Percentiles rank a stretch among this genome's conserved stretches.
Evolutionary conservation across 1,140 invertebrate species (phyloP).

Genomic region (Plectrocnemia conspersa): DNA sequence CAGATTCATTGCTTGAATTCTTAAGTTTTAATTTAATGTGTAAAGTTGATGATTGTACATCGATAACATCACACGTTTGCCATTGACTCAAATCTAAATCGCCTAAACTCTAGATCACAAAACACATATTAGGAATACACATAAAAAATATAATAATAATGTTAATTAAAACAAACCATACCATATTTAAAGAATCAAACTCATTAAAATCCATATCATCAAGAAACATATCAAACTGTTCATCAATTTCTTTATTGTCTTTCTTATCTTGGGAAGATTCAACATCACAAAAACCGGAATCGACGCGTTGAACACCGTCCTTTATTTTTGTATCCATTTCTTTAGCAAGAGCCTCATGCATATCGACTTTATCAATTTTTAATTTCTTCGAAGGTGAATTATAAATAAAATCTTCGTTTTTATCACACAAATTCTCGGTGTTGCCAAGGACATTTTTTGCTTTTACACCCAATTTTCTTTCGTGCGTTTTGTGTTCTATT

Average conservation of each 20-base stretch:
- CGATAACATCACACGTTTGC: slow-evolving; percentile 47
- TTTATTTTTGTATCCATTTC: neutral
- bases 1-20: slow-evolving; percentile 39
- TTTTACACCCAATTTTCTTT: too few species aligned
- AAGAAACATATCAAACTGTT: neutral
- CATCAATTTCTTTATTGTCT: neutral
- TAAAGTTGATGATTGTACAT: slow-evolving; percentile 35
- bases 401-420: neutral
- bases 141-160: neutral
- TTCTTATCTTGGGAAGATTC: slow-evolving; percentile 9
- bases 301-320: neutral
- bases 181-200: neutral
- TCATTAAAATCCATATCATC: slow-evolving; percentile 1
- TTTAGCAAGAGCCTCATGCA: neutral
- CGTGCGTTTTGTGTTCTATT: too few species aligned
- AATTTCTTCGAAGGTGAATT: neutral
- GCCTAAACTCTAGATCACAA: slow-evolving; percentile 21
- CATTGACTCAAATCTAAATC: slow-evolving; percentile 45
- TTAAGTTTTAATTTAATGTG: slow-evolving; percentile 42
- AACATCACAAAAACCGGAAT: neutral
- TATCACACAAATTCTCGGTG: neutral
- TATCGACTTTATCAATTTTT: neutral
- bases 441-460: too few species aligned
- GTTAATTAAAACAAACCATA: neutral
- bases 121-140: slow-evolving; percentile 11